Evolutionary conservation across 2,888 invertebrate species (phyloP).

Genomic region (Venusia cambrica): DNA sequence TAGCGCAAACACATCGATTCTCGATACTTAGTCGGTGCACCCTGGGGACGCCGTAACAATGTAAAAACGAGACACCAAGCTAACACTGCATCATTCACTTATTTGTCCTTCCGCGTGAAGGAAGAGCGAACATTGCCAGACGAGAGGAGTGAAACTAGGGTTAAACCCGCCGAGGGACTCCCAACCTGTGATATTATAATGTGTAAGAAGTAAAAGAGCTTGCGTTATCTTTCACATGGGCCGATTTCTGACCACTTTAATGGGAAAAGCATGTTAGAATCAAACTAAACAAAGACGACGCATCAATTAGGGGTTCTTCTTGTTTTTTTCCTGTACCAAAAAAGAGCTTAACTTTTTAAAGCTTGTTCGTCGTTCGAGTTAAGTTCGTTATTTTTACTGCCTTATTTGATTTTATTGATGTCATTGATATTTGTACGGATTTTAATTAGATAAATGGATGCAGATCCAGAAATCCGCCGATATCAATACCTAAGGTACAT

Average conservation of each 20-base stretch:
- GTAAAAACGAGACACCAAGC: conserved; percentile 66
- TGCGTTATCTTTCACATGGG: conserved; percentile 71
- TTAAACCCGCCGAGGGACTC: conserved; percentile 56
- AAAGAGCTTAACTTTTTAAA: conserved; percentile 74
- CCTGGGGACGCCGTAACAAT: conserved; percentile 69
- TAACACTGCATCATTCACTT: conserved; percentile 62
- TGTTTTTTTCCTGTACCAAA: conserved; percentile 57
- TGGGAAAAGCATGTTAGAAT: conserved; percentile 82
- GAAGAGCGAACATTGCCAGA: conserved; percentile 45
- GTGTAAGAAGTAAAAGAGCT: conserved; percentile 78
- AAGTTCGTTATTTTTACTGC: conserved; percentile 71
- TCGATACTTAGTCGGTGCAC: conserved; percentile 61
- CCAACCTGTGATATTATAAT: conserved; percentile 75
- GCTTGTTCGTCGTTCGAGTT: conserved; percentile 69
- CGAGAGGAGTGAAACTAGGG: conserved; percentile 66
- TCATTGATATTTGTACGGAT: conserved; percentile 73
- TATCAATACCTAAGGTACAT: too few species aligned
- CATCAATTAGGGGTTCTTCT: conserved; percentile 77
- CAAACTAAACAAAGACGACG: conserved; percentile 82
- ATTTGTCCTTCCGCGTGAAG: conserved; percentile 58
- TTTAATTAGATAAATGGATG: conserved; percentile 66
- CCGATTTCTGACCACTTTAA: conserved; percentile 80
- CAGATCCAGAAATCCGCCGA: too few species aligned
- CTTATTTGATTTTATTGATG: conserved; percentile 77
- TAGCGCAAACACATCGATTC: conserved; percentile 77